phyloP scores from a whole-genome alignment of 2,888 invertebrate genomes.

The Coenonympha glycerion region DNA sequence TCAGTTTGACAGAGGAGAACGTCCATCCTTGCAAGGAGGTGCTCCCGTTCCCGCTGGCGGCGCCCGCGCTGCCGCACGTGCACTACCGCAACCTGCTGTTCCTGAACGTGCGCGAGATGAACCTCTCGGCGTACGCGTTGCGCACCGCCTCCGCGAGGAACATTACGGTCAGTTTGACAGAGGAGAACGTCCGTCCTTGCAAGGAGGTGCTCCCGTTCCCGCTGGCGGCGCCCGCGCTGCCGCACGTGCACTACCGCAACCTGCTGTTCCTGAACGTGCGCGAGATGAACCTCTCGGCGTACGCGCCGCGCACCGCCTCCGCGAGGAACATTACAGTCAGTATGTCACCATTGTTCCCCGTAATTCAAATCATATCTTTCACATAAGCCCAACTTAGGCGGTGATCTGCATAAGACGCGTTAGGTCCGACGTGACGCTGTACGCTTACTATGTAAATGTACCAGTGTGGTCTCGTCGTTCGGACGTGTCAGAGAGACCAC shows the following conservation, averaged over 20 bases:
- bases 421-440: too few species aligned
- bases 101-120: slow-evolving; percentile 91
- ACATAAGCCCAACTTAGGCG: too few species aligned
- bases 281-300: slow-evolving; percentile 83
- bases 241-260: slow-evolving; percentile 92
- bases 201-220: slow-evolving; percentile 95
- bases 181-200: slow-evolving; percentile 85
- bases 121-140: slow-evolving; percentile 79
- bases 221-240: slow-evolving; percentile 81
- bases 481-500: too few species aligned
- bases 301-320: slow-evolving; percentile 77
- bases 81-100: slow-evolving; percentile 92
- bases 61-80: slow-evolving; percentile 87
- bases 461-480: too few species aligned
- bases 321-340: slow-evolving; percentile 77
- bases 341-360: too few species aligned
- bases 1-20: slow-evolving; percentile 79
- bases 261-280: slow-evolving; percentile 92
- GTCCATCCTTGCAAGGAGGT: slow-evolving; percentile 89
- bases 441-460: too few species aligned
- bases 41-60: slow-evolving; percentile 87
- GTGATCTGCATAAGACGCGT: too few species aligned
- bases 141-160: slow-evolving; percentile 78
- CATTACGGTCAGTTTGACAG: slow-evolving; percentile 72
- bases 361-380: too few species aligned